Percentiles rank a stretch among this genome's conserved stretches.
phyloP scores from a whole-genome alignment of 2,113 vertebrate genomes.

The Pimephales promelas region DNA sequence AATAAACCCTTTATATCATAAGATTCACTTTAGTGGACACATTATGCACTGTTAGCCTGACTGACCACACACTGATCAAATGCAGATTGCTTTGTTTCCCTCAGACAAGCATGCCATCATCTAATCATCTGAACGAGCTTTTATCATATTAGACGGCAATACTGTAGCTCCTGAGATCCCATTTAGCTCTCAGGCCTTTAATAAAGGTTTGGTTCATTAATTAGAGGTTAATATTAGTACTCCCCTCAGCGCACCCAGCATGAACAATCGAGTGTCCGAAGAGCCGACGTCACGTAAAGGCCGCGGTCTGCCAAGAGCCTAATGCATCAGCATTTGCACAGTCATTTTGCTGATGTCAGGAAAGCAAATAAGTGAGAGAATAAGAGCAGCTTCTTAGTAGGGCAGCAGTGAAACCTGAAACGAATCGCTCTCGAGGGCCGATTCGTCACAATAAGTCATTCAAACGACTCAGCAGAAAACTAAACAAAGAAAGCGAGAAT shows the following conservation, averaged over 20 bases:
- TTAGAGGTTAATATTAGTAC: conserved; percentile 57
- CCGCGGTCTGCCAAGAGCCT: conserved; percentile 16
- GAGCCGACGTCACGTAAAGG: conserved; percentile 20
- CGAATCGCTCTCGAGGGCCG: conserved; percentile 62
- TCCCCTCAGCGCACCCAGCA: conserved; percentile 30
- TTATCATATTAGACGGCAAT: conserved; percentile 39
- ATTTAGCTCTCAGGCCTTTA: conserved; percentile 51
- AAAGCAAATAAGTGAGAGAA: conserved; percentile 37
- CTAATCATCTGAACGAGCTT: neutral
- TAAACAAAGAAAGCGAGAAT: conserved; percentile 21
- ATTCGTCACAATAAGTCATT: conserved; percentile 72
- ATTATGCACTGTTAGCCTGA: neutral
- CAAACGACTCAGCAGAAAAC: conserved; percentile 62
- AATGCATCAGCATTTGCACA: conserved; percentile 32
- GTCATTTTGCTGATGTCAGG: conserved; percentile 44
- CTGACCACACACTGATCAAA: neutral
- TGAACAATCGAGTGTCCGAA: conserved; percentile 30
- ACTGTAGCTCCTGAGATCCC: conserved; percentile 4
- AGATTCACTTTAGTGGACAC: neutral
- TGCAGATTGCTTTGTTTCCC: neutral
- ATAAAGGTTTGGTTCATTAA: conserved; percentile 56
- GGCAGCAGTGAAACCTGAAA: conserved; percentile 68
- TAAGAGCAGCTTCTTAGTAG: conserved; percentile 64
- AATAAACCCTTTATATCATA: neutral
- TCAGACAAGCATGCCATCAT: conserved; percentile 36